These are phyloP conservation scores for Hartigia nigra DNA, from an alignment of 2,888 invertebrate species.

Conservation along the genomic window DNA sequence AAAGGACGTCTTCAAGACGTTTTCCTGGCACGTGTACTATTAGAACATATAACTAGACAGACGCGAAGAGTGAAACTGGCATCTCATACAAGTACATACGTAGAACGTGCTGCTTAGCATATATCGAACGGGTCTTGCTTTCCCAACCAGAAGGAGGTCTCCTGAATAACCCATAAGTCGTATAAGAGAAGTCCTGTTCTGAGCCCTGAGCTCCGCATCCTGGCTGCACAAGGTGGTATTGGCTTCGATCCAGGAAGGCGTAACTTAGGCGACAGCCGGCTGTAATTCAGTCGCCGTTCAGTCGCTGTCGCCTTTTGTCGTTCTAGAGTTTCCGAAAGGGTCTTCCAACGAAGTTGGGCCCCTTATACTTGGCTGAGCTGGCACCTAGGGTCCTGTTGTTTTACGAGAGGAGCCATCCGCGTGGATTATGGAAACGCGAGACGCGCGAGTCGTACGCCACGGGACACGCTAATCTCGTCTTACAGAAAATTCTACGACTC, in stretches of 20 bases:
- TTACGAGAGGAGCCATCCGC: constrained; percentile 17
- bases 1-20: background rate
- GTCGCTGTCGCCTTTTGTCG: background rate
- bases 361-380: background rate
- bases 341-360: background rate
- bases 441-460: background rate
- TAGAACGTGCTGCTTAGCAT: constrained; percentile 49
- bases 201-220: background rate
- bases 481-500: background rate
- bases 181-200: constrained; percentile 37
- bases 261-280: constrained; percentile 40
- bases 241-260: constrained; percentile 53
- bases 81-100: background rate
- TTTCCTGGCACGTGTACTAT: constrained; percentile 33
- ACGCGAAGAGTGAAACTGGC: background rate
- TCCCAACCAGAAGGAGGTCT: constrained; percentile 33
- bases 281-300: constrained; percentile 26
- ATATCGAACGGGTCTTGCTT: constrained; percentile 48
- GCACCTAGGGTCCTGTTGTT: constrained; percentile 16
- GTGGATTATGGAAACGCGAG: constrained; percentile 18
- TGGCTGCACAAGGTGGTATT: constrained; percentile 5
- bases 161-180: constrained; percentile 61
- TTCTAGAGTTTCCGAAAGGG: background rate
- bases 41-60: background rate
- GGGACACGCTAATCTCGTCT: background rate